Base-by-base conservation (phyloP, 2,113 vertebrate species). In the Hepsetus odoe region DNA sequence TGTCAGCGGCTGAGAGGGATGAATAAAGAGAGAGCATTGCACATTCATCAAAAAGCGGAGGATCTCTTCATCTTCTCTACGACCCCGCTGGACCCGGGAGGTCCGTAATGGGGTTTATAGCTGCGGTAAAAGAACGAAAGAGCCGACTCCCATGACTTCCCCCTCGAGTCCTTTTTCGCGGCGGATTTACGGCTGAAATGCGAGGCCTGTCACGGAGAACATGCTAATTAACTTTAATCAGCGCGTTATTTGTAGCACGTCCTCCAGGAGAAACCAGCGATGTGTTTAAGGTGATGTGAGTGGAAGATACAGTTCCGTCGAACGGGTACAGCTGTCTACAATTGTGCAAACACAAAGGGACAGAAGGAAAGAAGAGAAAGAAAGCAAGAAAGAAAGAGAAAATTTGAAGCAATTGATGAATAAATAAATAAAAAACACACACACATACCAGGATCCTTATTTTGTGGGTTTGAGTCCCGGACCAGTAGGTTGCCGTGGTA, bases 41-140 rank as follows among this genome's bases (percentile, higher is more conserved):
- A 62, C 82, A 76, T 83, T 79, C 77, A 80, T 83, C 77, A 72
- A 51, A 55, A n/a, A 67, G 68, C 53, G 24, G 10, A 33, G 22
- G 24, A 53, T 22, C 58, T 56, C 77, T 80, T 67, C 72, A 72
- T 76, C 82, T 71, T 46, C 73, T 12, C 13, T 32, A 35, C 44
- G 13, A 16, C 49, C 64, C 4, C 22, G 10, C 61, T 65, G 26
- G 30, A 51, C 24, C 20, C 30, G 11, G 59, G 18, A n/a, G 61
- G 22, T 62, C 6, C 51, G 51, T 55, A 24, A 62, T 18, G 32
- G 13, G 24, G 24, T 62, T 62, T 62, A 62, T 32, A 62, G 59
- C 26, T 30, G 24, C 55, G n/a, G 49, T 58, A 58, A 58, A 58
- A 58, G 56, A 6, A 59, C 26, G 4, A 32, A 62, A 62, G n/a